These are phyloP conservation scores for Euleptes europaea DNA, from an alignment of 2,113 vertebrate species.

Conservation along the genomic window DNA sequence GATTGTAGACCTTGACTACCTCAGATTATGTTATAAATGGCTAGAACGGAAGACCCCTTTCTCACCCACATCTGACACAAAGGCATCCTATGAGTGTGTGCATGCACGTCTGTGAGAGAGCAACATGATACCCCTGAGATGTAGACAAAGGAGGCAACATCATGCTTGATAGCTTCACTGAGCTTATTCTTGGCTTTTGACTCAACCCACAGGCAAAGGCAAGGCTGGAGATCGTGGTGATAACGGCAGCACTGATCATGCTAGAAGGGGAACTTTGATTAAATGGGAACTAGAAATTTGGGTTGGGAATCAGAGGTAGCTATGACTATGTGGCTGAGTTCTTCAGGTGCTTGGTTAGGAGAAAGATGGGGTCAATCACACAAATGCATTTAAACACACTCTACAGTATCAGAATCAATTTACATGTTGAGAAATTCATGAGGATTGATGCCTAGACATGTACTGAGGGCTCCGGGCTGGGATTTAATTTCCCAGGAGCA, in stretches of 20 bases:
- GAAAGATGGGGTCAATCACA: too few species aligned
- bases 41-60: background rate
- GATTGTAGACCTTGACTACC: background rate
- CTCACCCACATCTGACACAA: background rate
- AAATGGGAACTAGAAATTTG: background rate
- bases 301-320: background rate
- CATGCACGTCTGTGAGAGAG: background rate
- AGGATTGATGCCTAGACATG: too few species aligned
- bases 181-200: background rate
- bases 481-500: too few species aligned
- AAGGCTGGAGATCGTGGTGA: background rate
- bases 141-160: background rate
- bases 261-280: background rate
- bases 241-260: background rate
- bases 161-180: background rate
- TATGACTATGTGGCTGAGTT: background rate
- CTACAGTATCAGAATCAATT: too few species aligned
- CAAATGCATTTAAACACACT: too few species aligned
- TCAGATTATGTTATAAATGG: background rate
- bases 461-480: too few species aligned
- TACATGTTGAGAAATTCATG: too few species aligned
- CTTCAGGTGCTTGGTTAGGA: too few species aligned
- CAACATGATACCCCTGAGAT: background rate
- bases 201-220: background rate
- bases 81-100: too few species aligned